Base-by-base conservation (phyloP, 2,888 invertebrate species). In the Athalia cordata region DNA sequence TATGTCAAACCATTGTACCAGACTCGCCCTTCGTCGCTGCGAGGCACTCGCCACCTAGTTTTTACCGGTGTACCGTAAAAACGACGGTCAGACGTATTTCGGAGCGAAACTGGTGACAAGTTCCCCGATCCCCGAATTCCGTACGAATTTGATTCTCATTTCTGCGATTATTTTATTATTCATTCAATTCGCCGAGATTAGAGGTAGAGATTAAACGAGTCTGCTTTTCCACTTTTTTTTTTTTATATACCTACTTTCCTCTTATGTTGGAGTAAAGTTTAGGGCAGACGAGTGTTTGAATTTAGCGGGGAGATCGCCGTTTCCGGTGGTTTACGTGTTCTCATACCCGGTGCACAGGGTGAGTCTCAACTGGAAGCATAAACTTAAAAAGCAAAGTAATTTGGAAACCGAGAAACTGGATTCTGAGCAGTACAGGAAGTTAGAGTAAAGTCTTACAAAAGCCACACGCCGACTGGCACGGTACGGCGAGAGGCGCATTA, bases 1-100 rank as follows among this genome's bases (percentile, higher is more conserved):
- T 87, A 87, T 85, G 87, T 87, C 87, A 87, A 84, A 85, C 84
- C 84, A 87, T 87, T 87, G 87, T 87, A 86, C 85, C 82, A 29
- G 29, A 29, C 29, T 81, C 79, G 81, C 78, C 79, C 81, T 81
- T 80, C 72, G 72, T 79, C 80, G 76, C 76, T 78, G 77, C 80
- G 67, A 67, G 80, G 76, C 80, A 79, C 82, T 81, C 80, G 68
- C 78, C 79, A 77, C 75, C 78, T 66, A 64, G 68, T 79, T 82
- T 80, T 80, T 80, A 77, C 81, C 79, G 78, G 52, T 79, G 7
- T 64, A 9, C 62, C 74, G 78, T 62, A 74, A 78, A 78, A 78
- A 78, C 78, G 65, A 47, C 43, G 57, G 77, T 67, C 77, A 65
- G 77, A 67, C 29, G 67, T 45, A 77, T 66, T 13, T 68, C 55